Evolutionary conservation across 1,140 invertebrate genomes (phyloP).

Genomic region (Andrena cerasifolii): DNA sequence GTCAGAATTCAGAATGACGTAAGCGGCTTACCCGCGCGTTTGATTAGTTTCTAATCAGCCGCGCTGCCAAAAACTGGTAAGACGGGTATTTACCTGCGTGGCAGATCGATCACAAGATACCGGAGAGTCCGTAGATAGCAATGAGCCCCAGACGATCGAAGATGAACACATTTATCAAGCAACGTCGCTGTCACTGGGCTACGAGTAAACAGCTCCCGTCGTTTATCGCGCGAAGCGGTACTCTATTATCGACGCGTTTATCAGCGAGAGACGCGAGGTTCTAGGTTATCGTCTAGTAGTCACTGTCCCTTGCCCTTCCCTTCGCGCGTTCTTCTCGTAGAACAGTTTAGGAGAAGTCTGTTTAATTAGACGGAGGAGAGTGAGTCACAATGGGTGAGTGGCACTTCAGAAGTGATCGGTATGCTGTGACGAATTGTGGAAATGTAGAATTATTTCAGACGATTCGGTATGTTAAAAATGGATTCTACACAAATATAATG

Average conservation of each 20-base stretch:
- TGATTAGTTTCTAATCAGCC: slow-evolving; percentile 28
- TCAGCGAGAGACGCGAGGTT: slow-evolving; percentile 30
- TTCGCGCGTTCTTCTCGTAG: neutral
- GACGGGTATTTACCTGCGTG: slow-evolving; percentile 40
- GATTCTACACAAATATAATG: no score
- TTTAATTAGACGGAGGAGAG: neutral
- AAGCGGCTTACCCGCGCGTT: slow-evolving; percentile 33
- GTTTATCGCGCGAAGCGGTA: slow-evolving; percentile 31
- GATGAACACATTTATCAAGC: slow-evolving; percentile 30
- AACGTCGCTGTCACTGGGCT: slow-evolving; percentile 27
- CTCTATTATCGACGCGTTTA: slow-evolving; percentile 44
- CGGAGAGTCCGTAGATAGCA: slow-evolving; percentile 17
- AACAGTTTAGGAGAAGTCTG: neutral
- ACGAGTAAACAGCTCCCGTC: slow-evolving; percentile 41
- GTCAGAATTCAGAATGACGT: slow-evolving; percentile 6
- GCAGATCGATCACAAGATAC: slow-evolving; percentile 14
- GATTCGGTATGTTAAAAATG: no score
- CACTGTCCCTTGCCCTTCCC: slow-evolving; percentile 4
- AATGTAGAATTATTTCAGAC: no score
- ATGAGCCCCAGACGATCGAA: neutral
- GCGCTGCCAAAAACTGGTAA: slow-evolving; percentile 15
- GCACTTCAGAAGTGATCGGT: no score
- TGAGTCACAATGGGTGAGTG: no score
- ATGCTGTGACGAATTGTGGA: no score
- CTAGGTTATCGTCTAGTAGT: slow-evolving; percentile 45